Base-by-base conservation (phyloP, 1,140 invertebrate species). In the Drosophila chauvacae region DNA sequence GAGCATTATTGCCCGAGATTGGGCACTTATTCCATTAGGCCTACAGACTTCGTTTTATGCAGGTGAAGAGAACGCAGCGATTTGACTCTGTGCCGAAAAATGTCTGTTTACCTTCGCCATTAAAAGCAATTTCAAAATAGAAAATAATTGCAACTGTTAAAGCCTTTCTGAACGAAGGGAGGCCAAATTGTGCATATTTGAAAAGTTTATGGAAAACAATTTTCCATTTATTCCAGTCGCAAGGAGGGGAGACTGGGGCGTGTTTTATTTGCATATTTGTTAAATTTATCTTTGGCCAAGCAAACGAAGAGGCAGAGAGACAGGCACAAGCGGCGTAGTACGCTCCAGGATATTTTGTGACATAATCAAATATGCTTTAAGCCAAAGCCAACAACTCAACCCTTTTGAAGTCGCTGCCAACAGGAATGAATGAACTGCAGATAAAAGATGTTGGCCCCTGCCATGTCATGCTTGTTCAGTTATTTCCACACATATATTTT, bases 351-450 rank as follows among this genome's bases (percentile, higher is more conserved):
- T 88, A 84, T 90, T 88, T 90, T 71, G 76, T 81, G 84, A 90
- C 84, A 88, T 88, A 88, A 88, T 88, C 85, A 88, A 90, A 88
- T 88, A 88, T 88, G 84, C 84, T 80, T 88, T 84, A 87, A 87
- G 84, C 84, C 68, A 84, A 78, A 82, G 79, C 56, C 73, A 81
- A 73, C 66, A 81, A 71, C 74, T 77, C 66, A 87, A 87, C 84
- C 84, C 84, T 80, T 87, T 88, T 84, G 77, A 90, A 80, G 80
- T 87, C 69, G 58, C 72, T 71, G 55, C 62, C 61, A 86, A 73
- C 66, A 72, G 60, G 59, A 73, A 73, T 73, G 70, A 85, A 85
- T 79, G 75, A 81, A 76, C 75, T 82, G 75, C 63, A 84, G 69
- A 88, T 88, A 90, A 81, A 81, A 65, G 68, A 83, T 63, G 60